A percentile compares a stretch with the other conserved stretches of the same genome.
Evolutionary conservation across 2,797 vertebrate species (phyloP).

Genomic region (Spea hammondii): DNA sequence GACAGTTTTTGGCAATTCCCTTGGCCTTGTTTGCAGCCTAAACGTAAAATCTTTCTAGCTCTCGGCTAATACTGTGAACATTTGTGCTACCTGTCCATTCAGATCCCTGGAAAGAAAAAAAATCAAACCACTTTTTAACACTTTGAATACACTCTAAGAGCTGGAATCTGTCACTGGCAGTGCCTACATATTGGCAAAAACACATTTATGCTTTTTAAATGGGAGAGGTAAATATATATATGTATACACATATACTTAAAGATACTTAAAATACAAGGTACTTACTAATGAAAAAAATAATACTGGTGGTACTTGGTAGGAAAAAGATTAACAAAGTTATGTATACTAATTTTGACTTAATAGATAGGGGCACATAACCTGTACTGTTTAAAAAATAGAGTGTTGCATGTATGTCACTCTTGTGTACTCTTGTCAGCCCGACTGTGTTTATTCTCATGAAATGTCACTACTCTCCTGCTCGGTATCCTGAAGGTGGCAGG

Average conservation of each 20-base stretch:
- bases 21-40: constrained; percentile 20
- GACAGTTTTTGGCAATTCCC: constrained; percentile 45
- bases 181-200: not conserved
- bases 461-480: constrained; percentile 14
- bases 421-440: no score
- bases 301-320: no score
- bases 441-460: not conserved
- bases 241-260: no score
- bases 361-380: no score
- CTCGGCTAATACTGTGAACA: constrained; percentile 27
- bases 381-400: no score
- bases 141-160: constrained; percentile 8
- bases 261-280: no score
- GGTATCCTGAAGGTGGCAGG: constrained; percentile 51
- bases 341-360: no score
- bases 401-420: no score
- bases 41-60: constrained; percentile 32
- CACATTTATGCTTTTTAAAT: no score
- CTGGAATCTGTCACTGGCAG: not conserved
- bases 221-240: no score
- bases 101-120: constrained; percentile 1
- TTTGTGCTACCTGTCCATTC: constrained; percentile 24
- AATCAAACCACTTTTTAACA: not conserved
- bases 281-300: no score
- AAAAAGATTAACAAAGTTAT: no score